Evolutionary conservation across 2,113 vertebrate genomes (phyloP), one percentile per base, ranked within the genome.

Genomic region (Prunella fulvescens): DNA sequence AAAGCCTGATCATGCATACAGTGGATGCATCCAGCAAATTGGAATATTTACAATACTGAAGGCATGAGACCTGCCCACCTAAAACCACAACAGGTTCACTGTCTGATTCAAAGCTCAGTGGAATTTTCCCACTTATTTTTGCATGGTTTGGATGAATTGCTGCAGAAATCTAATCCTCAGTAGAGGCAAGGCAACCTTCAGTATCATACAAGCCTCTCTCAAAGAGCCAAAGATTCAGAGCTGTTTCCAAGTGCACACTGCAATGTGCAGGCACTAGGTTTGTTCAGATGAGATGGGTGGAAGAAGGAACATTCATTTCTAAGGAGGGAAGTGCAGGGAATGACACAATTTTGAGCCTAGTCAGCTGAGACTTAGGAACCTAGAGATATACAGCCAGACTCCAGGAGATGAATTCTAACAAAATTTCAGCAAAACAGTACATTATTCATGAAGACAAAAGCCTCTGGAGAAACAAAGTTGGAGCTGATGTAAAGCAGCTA

Each of bases 381-480:
- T n/a, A 51, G n/a, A 91, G 90, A 88, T 91, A 80, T 17, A 72
- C 35, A 92, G 37, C 28, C 76, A 92, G 71, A 67, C 72, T 96
- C 81, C 93, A 94, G 62, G 45, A 92, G 92, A 93, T 56, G 73
- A 94, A 86, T 79, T 70, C 74, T 39, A 81, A 84, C 81, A 56
- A 81, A 78, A 54, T 57, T 93, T 79, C 62, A 70, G 60, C 48
- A 94, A 90, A 92, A 61, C 19, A 40, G 22, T 74, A 45, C 64
- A 93, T 85, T 93, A 92, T 96, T 96, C 73, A 83, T 73, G 66
- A 93, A 96, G 90, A 91, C 77, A 92, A 95, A 96, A 81, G 35
- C 67, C 91, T 92, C 91, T 65, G n/a, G 93, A 97, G 95, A 96
- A 96, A 84, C 45, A 79, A 97, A 81, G 29, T n/a, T 4, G 3